These are phyloP conservation scores for Axea sp. DNA, from an alignment of 2,888 invertebrate species.

Conservation along the genomic window DNA sequence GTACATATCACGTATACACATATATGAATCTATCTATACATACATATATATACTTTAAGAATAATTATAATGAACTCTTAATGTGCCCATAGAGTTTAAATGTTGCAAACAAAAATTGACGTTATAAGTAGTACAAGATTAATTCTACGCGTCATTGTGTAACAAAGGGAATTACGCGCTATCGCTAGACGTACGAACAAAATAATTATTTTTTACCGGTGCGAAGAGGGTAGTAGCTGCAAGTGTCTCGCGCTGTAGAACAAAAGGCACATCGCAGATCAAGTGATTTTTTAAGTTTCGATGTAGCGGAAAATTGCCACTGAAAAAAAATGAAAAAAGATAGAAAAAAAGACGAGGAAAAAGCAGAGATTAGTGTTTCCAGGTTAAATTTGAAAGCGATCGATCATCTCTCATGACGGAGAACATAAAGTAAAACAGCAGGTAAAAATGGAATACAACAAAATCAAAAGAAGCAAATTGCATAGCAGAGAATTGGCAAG, in stretches of 20 bases:
- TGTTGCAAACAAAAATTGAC: conserved; percentile 51
- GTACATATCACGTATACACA: conserved; percentile 76
- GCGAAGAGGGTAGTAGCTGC: conserved; percentile 18
- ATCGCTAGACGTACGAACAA: conserved; percentile 33
- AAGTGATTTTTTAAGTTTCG: conserved; percentile 29
- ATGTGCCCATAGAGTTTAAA: conserved; percentile 60
- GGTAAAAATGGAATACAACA: neutral
- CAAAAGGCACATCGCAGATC: conserved; percentile 1
- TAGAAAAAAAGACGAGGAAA: neutral
- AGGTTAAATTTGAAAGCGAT: conserved; percentile 15
- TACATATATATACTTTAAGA: conserved; percentile 26
- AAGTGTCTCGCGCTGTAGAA: conserved; percentile 18
- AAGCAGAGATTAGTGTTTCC: neutral
- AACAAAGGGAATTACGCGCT: conserved; percentile 36
- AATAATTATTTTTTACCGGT: conserved; percentile 57
- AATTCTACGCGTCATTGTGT: conserved; percentile 35
- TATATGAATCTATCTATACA: conserved; percentile 47
- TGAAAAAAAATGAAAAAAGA: neutral
- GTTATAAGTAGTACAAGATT: conserved; percentile 53
- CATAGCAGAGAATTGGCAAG: no score
- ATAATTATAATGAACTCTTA: conserved; percentile 59
- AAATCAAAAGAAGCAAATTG: no score
- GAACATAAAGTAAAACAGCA: conserved; percentile 12
- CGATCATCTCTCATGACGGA: conserved; percentile 20
- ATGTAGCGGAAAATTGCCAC: conserved; percentile 10